Percentiles rank a stretch among this genome's conserved stretches.
phyloP scores from a whole-genome alignment of 2,888 invertebrate genomes.

The Drosophila nigritarsus region DNA sequence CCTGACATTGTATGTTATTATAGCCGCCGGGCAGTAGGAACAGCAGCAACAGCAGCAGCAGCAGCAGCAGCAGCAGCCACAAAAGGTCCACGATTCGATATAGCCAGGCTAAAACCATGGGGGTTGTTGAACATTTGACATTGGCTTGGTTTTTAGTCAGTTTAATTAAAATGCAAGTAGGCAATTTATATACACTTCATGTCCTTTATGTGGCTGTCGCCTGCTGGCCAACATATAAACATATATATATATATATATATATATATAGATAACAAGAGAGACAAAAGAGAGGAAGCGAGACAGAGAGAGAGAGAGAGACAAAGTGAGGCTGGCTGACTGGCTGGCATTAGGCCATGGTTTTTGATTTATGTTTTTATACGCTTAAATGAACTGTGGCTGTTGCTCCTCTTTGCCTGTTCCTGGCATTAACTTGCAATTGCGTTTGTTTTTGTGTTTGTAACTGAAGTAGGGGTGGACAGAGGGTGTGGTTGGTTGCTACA shows the following conservation, averaged over 20 bases:
- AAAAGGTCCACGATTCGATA: conserved; percentile 16
- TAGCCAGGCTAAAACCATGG: not conserved
- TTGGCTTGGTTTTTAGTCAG: conserved; percentile 74
- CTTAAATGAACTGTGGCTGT: conserved; percentile 71
- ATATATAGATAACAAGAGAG: not conserved
- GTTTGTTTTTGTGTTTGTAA: conserved; percentile 14
- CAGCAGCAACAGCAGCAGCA: not conserved
- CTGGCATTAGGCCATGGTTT: conserved; percentile 71
- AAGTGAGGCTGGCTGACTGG: conserved; percentile 53
- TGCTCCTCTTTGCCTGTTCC: conserved; percentile 27
- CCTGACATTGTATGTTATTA: conserved; percentile 65
- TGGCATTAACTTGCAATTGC: not conserved
- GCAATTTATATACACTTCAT: conserved; percentile 79
- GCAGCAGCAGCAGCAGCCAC: conserved; percentile 7
- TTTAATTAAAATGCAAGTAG: conserved; percentile 80
- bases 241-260: not conserved
- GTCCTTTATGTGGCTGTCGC: conserved; percentile 55
- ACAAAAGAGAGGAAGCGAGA: conserved; percentile 1
- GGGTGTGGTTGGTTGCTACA: conserved; percentile 6
- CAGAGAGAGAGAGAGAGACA: conserved; percentile 3
- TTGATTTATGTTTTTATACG: conserved; percentile 79
- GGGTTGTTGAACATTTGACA: conserved; percentile 57
- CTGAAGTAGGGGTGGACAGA: not conserved
- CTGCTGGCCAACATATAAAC: conserved; percentile 28
- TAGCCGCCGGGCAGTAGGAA: conserved; percentile 26